Evolutionary conservation across 2,113 vertebrate species (phyloP), one percentile per base, ranked within the genome.

Genomic region (Apus apus): DNA sequence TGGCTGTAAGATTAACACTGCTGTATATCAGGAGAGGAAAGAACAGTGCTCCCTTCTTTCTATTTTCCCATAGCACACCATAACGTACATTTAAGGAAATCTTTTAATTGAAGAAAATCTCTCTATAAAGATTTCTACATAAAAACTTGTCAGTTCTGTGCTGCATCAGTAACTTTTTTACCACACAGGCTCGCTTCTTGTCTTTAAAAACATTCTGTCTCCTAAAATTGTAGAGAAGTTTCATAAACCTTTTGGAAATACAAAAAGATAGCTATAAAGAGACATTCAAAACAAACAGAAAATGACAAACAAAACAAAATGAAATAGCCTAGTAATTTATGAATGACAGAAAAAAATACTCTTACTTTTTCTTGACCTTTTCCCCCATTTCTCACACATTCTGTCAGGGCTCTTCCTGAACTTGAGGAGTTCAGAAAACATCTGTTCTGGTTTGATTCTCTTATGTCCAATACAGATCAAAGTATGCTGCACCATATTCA

Each of bases 1-100:
- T 65, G 30, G 7, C 25, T 74, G 13, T 16, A 36, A 6, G 40
- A 15, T 54, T 48, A 40, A 50, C 6, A 6, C 32, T 61, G 30
- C 36, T 82, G 75, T 79, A 2, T 66, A 40, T 8, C 4, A 2
- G 36, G 15, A 25, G 45, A 85, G 76, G 45, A 74, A 74, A 58
- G 10, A 15, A 40, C 14, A 36, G 12, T 1, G 1, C 8, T 78
- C 0, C 2, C 7, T 71, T 70, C 40, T 64, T 75, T 2, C 0
- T 83, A 18, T 76, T 92, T 88, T 87, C 50, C 58, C 51, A 36
- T 21, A 30, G 21, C 26, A 45, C 26, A 45, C 10, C 3, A 6
- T 23, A 71, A 27, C 23, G 15, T 64, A 20, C 11, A 20, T 40
- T 70, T 65, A 34, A 80, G 53, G 30, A 74, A 18, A 85, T 4